Conservation (phyloP, 2,797 vertebrate genomes). For the Sebastes steindachneri region DNA sequence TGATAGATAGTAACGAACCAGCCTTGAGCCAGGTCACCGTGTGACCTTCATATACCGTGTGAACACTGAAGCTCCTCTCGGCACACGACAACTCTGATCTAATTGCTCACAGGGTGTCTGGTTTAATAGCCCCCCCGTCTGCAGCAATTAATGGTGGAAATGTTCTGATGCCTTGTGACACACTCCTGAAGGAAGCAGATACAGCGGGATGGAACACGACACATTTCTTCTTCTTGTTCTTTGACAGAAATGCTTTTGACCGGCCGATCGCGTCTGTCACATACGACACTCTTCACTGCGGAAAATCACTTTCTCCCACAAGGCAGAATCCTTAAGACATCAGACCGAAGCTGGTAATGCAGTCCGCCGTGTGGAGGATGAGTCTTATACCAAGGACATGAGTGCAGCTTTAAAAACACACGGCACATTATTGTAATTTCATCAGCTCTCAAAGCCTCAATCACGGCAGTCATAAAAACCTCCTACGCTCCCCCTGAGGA, state of each 20-base stretch:
- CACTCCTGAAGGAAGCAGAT: conserved; percentile 46
- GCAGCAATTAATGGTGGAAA: conserved; percentile 60
- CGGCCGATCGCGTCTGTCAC: conserved; percentile 39
- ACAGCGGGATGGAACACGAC: conserved; percentile 32
- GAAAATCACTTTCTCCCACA: conserved; percentile 37
- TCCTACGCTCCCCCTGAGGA: conserved; percentile 35
- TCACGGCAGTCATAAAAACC: conserved; percentile 40
- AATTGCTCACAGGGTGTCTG: conserved; percentile 62
- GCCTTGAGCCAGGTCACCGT: conserved; percentile 14
- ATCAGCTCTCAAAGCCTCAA: conserved; percentile 55
- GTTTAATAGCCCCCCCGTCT: conserved; percentile 59
- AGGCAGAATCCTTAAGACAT: conserved; percentile 36
- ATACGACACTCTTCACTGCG: neutral
- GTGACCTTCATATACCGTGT: conserved; percentile 50
- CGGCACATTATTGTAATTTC: conserved; percentile 49
- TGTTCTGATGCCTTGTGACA: conserved; percentile 63
- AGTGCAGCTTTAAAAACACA: conserved; percentile 29
- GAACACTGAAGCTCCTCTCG: conserved; percentile 19
- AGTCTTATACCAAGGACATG: conserved; percentile 21
- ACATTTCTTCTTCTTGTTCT: conserved; percentile 1
- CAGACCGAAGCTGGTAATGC: conserved; percentile 32
- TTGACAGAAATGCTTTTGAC: conserved; percentile 38
- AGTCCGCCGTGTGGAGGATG: conserved; percentile 24
- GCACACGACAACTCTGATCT: conserved; percentile 54
- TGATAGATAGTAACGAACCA: conserved; percentile 1